phyloP scores from a whole-genome alignment of 2,113 vertebrate genomes.

The Dinomys branickii region DNA sequence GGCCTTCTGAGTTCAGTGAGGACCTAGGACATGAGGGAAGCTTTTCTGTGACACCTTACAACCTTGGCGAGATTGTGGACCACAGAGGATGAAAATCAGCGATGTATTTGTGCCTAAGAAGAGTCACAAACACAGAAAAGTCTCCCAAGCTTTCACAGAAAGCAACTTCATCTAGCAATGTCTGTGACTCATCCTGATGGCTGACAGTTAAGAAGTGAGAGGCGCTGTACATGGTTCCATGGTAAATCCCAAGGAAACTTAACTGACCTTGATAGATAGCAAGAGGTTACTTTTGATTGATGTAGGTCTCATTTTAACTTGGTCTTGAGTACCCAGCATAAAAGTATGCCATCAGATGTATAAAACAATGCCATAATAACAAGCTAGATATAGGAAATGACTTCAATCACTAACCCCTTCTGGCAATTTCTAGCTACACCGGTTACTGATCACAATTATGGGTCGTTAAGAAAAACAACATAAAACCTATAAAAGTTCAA shows the following conservation, averaged over 20 bases:
- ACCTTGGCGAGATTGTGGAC: neutral
- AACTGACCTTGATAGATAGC: neutral
- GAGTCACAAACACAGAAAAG: neutral
- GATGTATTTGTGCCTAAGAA: neutral
- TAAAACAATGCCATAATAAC: neutral
- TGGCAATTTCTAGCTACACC: neutral
- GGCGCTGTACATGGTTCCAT: neutral
- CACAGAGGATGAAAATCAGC: neutral
- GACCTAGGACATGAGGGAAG: neutral
- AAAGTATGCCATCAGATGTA: neutral
- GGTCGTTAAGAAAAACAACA: neutral
- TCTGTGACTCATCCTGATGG: neutral
- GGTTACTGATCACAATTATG: neutral
- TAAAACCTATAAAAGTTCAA: neutral
- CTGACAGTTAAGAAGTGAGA: neutral
- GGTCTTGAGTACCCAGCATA: neutral
- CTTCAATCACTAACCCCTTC: neutral
- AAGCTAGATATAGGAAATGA: neutral
- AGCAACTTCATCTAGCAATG: neutral
- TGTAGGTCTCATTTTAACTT: neutral
- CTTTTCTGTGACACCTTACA: neutral
- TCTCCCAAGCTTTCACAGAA: neutral
- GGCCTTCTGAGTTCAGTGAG: neutral
- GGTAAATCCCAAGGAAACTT: neutral
- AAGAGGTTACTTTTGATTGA: neutral